Evolutionary conservation across 1,140 invertebrate genomes (phyloP).

Genomic region (Tachypleus tridentatus): DNA sequence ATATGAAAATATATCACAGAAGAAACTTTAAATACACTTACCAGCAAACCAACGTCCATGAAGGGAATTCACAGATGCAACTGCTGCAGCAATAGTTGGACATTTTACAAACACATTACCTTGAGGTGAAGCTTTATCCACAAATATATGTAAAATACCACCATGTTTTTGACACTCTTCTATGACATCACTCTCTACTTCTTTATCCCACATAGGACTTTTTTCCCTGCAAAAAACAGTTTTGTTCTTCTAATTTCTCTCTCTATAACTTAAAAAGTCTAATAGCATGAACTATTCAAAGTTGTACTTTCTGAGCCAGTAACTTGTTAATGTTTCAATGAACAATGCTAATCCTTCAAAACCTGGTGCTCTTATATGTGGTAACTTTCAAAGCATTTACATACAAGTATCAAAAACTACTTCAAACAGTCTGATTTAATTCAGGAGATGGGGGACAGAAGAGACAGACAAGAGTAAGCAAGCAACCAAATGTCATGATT

Average conservation of each 20-base stretch:
- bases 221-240: slow-evolving; percentile 52
- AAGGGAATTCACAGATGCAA: slow-evolving; percentile 87
- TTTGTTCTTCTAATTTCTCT: too few relatives aligned
- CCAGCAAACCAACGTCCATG: slow-evolving; percentile 96
- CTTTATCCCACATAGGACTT: slow-evolving; percentile 79
- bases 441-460: too few relatives aligned
- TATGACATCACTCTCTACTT: slow-evolving; percentile 95
- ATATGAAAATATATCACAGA: slow-evolving; percentile 3
- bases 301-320: too few relatives aligned
- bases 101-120: slow-evolving; percentile 99
- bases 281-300: too few relatives aligned
- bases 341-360: too few relatives aligned
- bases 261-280: slow-evolving; percentile 30
- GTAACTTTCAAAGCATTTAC: too few relatives aligned
- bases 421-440: too few relatives aligned
- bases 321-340: too few relatives aligned
- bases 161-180: slow-evolving; percentile 98
- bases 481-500: too few relatives aligned
- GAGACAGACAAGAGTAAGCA: too few relatives aligned
- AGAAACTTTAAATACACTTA: slow-evolving; percentile 26
- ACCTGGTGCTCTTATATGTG: too few relatives aligned
- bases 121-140: slow-evolving; percentile 86
- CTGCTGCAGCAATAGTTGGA: slow-evolving; percentile 87
- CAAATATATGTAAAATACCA: slow-evolving; percentile 90
- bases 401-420: too few relatives aligned